Evolutionary conservation across 37 sponge, comb jelly and placozoan species (phyloP).

Genomic region (Diacarnus erythraeanus): DNA sequence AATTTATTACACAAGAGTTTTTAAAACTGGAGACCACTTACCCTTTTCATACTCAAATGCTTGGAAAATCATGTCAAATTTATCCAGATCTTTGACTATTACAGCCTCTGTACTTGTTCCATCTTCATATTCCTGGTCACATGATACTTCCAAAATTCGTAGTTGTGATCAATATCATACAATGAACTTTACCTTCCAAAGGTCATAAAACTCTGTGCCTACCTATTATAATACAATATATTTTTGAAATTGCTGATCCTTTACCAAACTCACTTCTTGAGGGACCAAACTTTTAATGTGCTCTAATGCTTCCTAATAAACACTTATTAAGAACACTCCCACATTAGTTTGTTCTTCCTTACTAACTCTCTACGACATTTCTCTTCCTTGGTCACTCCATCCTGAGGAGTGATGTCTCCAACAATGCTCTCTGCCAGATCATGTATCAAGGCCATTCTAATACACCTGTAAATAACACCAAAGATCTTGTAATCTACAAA

Average conservation of each 20-base stretch:
- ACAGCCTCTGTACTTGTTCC: slow-evolving; percentile 77
- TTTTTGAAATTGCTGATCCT: slow-evolving; percentile 5
- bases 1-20: not conserved
- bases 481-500: no score
- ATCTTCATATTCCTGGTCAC: slow-evolving; percentile 77
- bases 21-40: not conserved
- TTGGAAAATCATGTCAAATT: slow-evolving; percentile 97
- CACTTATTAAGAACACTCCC: no score
- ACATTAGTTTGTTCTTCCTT: not conserved
- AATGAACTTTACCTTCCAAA: slow-evolving; percentile 70
- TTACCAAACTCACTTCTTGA: slow-evolving; percentile 37
- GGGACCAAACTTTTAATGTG: slow-evolving; percentile 60
- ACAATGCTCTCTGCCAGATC: slow-evolving; percentile 93
- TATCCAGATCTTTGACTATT: slow-evolving; percentile 87
- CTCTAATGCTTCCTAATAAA: slow-evolving; percentile 80
- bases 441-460: slow-evolving; percentile 87
- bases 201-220: slow-evolving; percentile 47
- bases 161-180: no score
- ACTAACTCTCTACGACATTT: slow-evolving; percentile 77
- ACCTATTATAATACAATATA: slow-evolving; percentile 25
- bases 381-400: slow-evolving; percentile 84
- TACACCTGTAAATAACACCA: slow-evolving; percentile 74
- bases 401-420: slow-evolving; percentile 87
- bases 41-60: slow-evolving; percentile 93
- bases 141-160: not conserved